These are phyloP conservation scores for Micropoecilia bifurca DNA, from an alignment of 2,797 vertebrate genomes.

Conservation along the genomic window DNA sequence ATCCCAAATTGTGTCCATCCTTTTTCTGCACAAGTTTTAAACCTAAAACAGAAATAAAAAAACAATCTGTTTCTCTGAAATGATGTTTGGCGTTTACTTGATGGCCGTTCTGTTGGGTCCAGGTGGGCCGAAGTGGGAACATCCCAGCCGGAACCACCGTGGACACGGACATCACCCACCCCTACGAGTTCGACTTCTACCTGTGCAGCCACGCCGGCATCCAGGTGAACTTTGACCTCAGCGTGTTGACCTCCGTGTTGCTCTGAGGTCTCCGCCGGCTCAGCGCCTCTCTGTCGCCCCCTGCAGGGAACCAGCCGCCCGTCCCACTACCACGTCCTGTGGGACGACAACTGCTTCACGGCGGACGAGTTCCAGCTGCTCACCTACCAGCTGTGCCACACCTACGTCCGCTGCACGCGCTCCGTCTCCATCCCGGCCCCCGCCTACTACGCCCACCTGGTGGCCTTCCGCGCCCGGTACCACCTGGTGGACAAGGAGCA, in stretches of 20 bases:
- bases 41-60: too few relatives aligned
- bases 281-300: background rate
- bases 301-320: constrained; percentile 95
- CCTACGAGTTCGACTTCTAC: constrained; percentile 99
- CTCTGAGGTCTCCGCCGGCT: background rate
- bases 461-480: constrained; percentile 96
- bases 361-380: constrained; percentile 98
- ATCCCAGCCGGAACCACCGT: constrained; percentile 98
- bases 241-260: background rate
- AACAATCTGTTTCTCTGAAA: too few relatives aligned
- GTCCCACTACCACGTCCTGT: constrained; percentile 97
- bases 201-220: constrained; percentile 99
- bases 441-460: constrained; percentile 97
- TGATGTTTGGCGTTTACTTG: background rate
- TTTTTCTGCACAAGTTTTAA: too few relatives aligned
- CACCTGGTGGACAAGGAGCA: constrained; percentile 99
- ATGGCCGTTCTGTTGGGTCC: background rate
- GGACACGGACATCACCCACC: constrained; percentile 97
- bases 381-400: constrained; percentile 99
- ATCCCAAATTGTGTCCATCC: too few relatives aligned
- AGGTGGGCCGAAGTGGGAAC: constrained; percentile 98
- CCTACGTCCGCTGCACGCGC: constrained; percentile 96
- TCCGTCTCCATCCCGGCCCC: constrained; percentile 98
- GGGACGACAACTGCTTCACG: constrained; percentile 98
- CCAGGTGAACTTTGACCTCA: constrained; percentile 84